Base-by-base conservation (phyloP, 2,888 invertebrate species). In the Meghimatium bilineatum region DNA sequence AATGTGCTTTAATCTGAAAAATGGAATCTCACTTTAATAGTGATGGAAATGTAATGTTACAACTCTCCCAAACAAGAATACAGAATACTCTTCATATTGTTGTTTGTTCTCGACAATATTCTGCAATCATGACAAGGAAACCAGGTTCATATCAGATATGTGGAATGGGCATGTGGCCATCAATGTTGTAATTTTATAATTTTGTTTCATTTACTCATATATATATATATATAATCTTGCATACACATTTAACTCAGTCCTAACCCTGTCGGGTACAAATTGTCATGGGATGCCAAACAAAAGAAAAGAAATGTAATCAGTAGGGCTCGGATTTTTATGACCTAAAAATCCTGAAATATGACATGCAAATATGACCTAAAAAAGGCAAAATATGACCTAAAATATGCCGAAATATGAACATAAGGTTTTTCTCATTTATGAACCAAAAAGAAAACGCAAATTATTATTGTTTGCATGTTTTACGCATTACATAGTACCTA, bases 1-100 rank as follows among this genome's bases (percentile, higher is more conserved):
- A 60, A 63, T 63, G 63, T 63, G 63, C 63, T 63, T 63, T 63
- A 63, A 63, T 63, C 29, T 63, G 63, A 63, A 63, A 63, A n/a
- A n/a, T 63, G n/a, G n/a, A 63, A 63, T 63, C 44, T 44, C 44
- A 44, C 44, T 63, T 63, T 5, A 23, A 63, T 63, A 63, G 26
- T n/a, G 8, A 26, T 63, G 63, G 29, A n/a, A 63, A 63, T 8
- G 63, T 63, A n/a, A 63, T 63, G n/a, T 63, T 26, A 63, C 63
- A 63, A 8, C 8, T n/a, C 29, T 6, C n/a, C 26, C 17, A n/a
- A 63, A 3, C 17, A 20, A 23, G 20, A 14, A 56, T 20, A 56
- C 56, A 20, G 56, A 56, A 56, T 12, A 20, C 20, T 6, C 8
- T 6, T 63, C 8, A 26, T n/a, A 26, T n/a, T 3, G 1, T n/a